phyloP scores from a whole-genome alignment of 2,888 invertebrate species.

The Steinernema carpocapsae region DNA sequence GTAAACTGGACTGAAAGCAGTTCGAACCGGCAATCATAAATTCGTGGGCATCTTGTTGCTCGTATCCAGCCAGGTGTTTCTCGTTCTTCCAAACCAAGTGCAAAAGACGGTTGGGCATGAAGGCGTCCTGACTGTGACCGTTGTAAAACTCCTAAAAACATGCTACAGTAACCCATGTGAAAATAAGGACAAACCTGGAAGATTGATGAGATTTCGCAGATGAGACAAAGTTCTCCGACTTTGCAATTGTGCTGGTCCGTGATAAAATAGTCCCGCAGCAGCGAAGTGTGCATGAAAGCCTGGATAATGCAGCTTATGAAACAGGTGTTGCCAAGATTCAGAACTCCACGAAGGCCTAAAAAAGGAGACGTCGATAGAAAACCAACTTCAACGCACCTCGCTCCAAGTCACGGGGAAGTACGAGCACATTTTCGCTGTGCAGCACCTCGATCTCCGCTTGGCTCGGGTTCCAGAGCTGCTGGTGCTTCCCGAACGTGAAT shows the following conservation, averaged over 20 bases:
- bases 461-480: constrained; percentile 48
- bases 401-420: constrained; percentile 31
- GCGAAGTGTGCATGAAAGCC: constrained; percentile 90
- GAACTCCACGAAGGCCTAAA: constrained; percentile 82
- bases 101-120: constrained; percentile 85
- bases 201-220: constrained; percentile 90
- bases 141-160: constrained; percentile 52
- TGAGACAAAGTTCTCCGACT: constrained; percentile 74
- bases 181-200: constrained; percentile 78
- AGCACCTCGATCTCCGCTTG: constrained; percentile 43
- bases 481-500: constrained; percentile 43
- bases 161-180: neutral
- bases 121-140: constrained; percentile 47
- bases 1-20: neutral
- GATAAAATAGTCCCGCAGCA: constrained; percentile 91
- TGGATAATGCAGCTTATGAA: constrained; percentile 95
- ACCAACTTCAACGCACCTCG: constrained; percentile 31
- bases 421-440: constrained; percentile 20
- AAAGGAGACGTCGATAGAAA: constrained; percentile 1
- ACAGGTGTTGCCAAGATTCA: constrained; percentile 95
- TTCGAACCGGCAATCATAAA: constrained; percentile 90
- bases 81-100: constrained; percentile 91
- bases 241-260: constrained; percentile 87
- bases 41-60: constrained; percentile 98
- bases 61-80: constrained; percentile 78